Base-by-base conservation (phyloP, 2,113 vertebrate species). In the Platysteira castanea region DNA sequence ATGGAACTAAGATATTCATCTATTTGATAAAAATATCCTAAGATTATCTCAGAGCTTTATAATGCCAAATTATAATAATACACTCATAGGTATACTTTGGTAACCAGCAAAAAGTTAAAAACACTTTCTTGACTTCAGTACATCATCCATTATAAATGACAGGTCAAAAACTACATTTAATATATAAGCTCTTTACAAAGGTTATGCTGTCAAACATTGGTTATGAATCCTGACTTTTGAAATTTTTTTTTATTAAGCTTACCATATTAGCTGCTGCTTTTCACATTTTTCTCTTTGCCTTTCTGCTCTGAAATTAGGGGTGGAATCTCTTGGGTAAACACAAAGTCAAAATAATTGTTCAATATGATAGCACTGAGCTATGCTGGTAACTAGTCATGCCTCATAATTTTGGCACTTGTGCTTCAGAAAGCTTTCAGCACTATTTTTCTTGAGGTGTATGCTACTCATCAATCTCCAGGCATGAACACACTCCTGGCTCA, bases 361-460 rank as follows among this genome's bases (percentile, higher is more conserved):
- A 67, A 41, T 42, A 33, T 39, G 27, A 69, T 63, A 65, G 33
- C 0, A 7, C 53, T 37, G 33, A 93, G 89, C n/a, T 88, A 77
- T 89, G 82, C 85, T 96, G 90, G 90, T 94, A 93, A 90, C 70
- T 47, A 44, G 73, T 24, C 71, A 68, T 56, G 93, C 85, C 87
- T 81, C 42, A 8, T 50, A 50, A 60, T 41, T 93, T 85, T 20
- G 18, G 85, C 93, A 93, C 69, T 59, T 95, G 83, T 95, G 87
- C 91, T 95, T 92, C 82, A 86, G 82, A 91, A 91, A 82, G 78
- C 83, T 92, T 89, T 91, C 59, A 75, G 23, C 41, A 37, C 52
- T 67, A 23, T 61, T 93, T 39, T 83, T 88, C 67, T 88, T 67
- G 61, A 95, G 46, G 71, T 31, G 64, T 53, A 52, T n/a, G 37